Evolutionary conservation across 2,888 invertebrate genomes (phyloP).

Genomic region (Yponomeuta cagnagella): DNA sequence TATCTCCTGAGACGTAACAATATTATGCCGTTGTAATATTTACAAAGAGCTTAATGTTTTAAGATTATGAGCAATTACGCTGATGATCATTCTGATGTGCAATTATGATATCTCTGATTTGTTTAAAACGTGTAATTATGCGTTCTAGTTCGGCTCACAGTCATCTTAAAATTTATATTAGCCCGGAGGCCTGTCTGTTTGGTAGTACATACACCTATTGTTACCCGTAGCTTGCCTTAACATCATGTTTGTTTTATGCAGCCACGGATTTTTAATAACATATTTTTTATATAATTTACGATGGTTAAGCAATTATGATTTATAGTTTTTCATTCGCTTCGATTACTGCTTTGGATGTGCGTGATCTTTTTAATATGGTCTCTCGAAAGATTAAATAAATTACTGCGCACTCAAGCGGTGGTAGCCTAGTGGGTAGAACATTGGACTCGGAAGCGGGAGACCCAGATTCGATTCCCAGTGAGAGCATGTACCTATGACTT

Average conservation of each 20-base stretch:
- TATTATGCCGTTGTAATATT: not conserved
- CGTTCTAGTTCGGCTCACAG: slow-evolving; percentile 24
- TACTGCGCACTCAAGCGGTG: not conserved
- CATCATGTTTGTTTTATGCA: slow-evolving; percentile 32
- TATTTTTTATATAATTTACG: not conserved
- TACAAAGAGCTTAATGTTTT: not conserved
- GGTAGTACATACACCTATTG: slow-evolving; percentile 23
- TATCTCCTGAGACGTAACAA: not conserved
- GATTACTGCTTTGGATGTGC: too few species aligned
- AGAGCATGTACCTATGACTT: too few species aligned
- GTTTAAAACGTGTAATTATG: slow-evolving; percentile 27
- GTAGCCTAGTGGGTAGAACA: too few species aligned
- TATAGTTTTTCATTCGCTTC: not conserved
- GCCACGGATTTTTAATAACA: slow-evolving; percentile 15
- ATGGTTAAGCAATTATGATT: not conserved
- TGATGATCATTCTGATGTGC: slow-evolving; percentile 4
- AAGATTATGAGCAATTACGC: not conserved
- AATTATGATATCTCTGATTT: slow-evolving; percentile 10
- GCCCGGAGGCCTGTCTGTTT: slow-evolving; percentile 30
- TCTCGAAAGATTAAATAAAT: too few species aligned
- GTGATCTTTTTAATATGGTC: too few species aligned
- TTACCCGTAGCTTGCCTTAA: slow-evolving; percentile 30
- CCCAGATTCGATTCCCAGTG: too few species aligned
- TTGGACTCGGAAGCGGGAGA: too few species aligned
- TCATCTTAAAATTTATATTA: slow-evolving; percentile 26